Conservation (phyloP, 2,888 invertebrate species). For the Microplitis manilae region DNA sequence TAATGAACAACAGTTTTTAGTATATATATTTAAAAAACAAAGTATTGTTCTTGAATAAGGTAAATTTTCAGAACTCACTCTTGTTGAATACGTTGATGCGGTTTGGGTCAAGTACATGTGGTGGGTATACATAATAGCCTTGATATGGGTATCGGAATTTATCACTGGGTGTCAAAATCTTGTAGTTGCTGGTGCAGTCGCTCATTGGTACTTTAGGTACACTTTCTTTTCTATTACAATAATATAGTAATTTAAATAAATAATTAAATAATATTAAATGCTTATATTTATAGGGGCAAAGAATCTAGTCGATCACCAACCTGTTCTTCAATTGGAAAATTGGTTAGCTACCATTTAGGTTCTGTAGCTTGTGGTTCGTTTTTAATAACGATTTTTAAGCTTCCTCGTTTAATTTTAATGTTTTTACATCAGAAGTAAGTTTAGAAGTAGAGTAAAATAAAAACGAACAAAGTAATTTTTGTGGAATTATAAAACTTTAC, state of each 20-base stretch:
- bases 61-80: slow-evolving; percentile 73
- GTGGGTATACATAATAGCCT: slow-evolving; percentile 87
- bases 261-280: slow-evolving; percentile 10
- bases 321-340: slow-evolving; percentile 81
- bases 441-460: not conserved
- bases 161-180: slow-evolving; percentile 95
- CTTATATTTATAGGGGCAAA: slow-evolving; percentile 75
- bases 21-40: too few species aligned
- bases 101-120: slow-evolving; percentile 92
- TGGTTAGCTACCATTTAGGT: slow-evolving; percentile 92
- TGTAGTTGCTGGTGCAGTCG: slow-evolving; percentile 93
- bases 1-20: slow-evolving; percentile 46
- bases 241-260: slow-evolving; percentile 11
- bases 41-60: slow-evolving; percentile 17
- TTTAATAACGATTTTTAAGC: slow-evolving; percentile 92
- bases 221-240: slow-evolving; percentile 20
- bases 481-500: too few species aligned
- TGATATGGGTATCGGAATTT: slow-evolving; percentile 95
- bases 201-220: slow-evolving; percentile 94
- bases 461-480: not conserved
- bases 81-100: slow-evolving; percentile 83
- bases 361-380: slow-evolving; percentile 96
- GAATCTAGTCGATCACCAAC: slow-evolving; percentile 80
- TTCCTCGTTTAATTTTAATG: slow-evolving; percentile 90
- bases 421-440: slow-evolving; percentile 92